A percentile compares a stretch with the other conserved stretches of the same genome.
phyloP scores from a whole-genome alignment of 2,113 vertebrate species.

The Hoplias malabaricus region DNA sequence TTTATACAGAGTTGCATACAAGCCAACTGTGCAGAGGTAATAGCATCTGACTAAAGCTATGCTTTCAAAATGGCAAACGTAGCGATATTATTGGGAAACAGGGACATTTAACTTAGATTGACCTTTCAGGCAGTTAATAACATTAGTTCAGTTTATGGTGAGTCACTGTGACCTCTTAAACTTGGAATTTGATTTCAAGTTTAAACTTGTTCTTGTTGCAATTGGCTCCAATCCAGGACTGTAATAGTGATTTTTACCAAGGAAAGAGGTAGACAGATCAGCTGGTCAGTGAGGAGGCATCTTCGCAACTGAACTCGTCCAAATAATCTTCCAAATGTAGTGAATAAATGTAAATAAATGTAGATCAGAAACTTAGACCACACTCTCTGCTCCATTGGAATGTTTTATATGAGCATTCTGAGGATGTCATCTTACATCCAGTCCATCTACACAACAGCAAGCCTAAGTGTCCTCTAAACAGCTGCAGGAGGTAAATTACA shows the following conservation, averaged over 20 bases:
- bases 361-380: neutral
- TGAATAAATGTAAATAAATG: neutral
- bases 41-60: neutral
- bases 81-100: conserved; percentile 6
- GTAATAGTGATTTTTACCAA: neutral
- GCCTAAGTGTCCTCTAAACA: conserved; percentile 64
- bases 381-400: neutral
- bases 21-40: neutral
- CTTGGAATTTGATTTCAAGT: conserved; percentile 23
- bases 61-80: neutral
- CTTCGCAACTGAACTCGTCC: neutral
- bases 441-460: conserved; percentile 43
- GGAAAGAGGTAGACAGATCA: neutral
- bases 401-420: neutral
- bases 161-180: neutral
- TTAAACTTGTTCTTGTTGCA: neutral
- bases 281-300: neutral
- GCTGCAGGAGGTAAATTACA: conserved; percentile 72
- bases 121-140: conserved; percentile 6
- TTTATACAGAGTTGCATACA: neutral
- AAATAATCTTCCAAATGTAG: neutral
- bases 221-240: neutral
- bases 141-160: neutral
- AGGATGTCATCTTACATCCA: conserved; percentile 16
- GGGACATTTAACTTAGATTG: neutral